These are phyloP conservation scores for Eledona agricola DNA, from an alignment of 2,888 invertebrate species.

Conservation along the genomic window DNA sequence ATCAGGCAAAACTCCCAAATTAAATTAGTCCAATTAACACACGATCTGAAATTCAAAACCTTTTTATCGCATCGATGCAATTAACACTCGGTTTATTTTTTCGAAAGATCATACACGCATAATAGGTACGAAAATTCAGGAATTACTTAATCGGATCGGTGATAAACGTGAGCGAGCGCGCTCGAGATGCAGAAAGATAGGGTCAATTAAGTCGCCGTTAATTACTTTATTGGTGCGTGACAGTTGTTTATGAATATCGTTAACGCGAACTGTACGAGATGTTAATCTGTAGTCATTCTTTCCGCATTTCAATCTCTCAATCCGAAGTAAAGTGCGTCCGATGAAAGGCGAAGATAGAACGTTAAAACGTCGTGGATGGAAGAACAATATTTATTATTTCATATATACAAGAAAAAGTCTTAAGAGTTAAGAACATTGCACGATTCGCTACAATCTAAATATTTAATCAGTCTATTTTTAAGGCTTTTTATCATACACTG, in stretches of 20 bases:
- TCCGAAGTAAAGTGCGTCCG: constrained; percentile 10
- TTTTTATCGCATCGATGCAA: constrained; percentile 4
- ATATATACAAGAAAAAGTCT: constrained; percentile 31
- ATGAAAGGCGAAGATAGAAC: constrained; percentile 14
- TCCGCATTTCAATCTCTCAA: constrained; percentile 32
- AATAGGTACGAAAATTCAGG: too few species aligned
- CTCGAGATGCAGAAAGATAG: constrained; percentile 43
- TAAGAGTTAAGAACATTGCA: constrained; percentile 46
- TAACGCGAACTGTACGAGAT: constrained; percentile 39
- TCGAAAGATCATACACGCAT: too few species aligned
- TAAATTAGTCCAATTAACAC: constrained; percentile 4
- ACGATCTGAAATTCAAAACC: constrained; percentile 3
- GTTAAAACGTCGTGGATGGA: too few species aligned
- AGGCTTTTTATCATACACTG: constrained; percentile 45
- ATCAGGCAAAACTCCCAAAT: constrained; percentile 13
- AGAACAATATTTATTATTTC: constrained; percentile 35
- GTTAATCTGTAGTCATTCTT: constrained; percentile 36
- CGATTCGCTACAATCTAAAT: constrained; percentile 42
- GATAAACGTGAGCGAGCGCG: constrained; percentile 11
- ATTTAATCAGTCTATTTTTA: constrained; percentile 48
- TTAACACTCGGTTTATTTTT: too few species aligned
- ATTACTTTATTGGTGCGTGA: constrained; percentile 50
- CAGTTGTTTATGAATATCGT: constrained; percentile 49
- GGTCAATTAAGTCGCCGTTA: constrained; percentile 50
- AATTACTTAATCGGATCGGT: constrained; percentile 16